Percentiles rank a stretch among this genome's conserved stretches.
These are phyloP conservation scores for Bombyx huttoni DNA, from an alignment of 2,888 invertebrate genomes.

Conservation along the genomic window DNA sequence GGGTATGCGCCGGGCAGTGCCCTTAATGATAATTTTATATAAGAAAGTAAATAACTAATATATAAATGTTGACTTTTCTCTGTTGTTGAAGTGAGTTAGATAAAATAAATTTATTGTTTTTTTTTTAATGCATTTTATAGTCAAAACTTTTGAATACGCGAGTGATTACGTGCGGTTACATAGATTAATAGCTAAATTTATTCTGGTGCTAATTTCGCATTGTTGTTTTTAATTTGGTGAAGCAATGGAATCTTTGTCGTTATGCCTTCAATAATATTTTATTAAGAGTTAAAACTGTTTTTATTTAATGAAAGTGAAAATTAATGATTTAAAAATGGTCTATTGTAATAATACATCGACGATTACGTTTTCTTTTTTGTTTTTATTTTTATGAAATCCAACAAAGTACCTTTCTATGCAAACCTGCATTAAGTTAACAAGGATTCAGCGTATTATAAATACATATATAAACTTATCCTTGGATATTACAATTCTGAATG, in stretches of 20 bases:
- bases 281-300: neutral
- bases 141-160: neutral
- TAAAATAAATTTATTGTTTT: conserved; percentile 2
- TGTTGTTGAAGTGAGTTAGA: neutral
- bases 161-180: neutral
- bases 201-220: neutral
- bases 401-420: too few species aligned
- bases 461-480: too few species aligned
- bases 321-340: neutral
- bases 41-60: neutral
- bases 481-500: too few species aligned
- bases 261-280: neutral
- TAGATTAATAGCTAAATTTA: neutral
- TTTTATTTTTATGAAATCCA: too few species aligned
- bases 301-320: neutral
- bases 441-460: too few species aligned
- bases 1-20: conserved; percentile 24
- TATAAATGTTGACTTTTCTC: neutral
- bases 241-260: neutral
- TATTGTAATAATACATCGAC: neutral
- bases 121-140: neutral
- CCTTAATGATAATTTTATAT: conserved; percentile 14
- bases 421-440: too few species aligned
- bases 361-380: too few species aligned
- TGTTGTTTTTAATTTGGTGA: neutral